Evolutionary conservation across 2,797 vertebrate genomes (phyloP).

Genomic region (Hephaestus fuliginosus): DNA sequence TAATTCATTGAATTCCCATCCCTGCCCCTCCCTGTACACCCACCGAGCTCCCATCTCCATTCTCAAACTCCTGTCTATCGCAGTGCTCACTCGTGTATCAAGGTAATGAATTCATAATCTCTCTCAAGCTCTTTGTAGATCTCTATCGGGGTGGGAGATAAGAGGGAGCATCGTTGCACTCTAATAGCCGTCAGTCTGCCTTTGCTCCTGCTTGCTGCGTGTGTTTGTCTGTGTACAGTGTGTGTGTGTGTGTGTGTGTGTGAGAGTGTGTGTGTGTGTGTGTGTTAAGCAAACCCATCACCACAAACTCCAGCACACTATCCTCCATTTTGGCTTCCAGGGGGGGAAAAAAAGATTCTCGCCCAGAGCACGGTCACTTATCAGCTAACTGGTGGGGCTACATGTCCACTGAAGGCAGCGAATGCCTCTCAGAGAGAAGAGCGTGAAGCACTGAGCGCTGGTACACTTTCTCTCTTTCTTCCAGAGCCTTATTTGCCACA

Average conservation of each 20-base stretch:
- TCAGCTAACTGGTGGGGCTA: constrained; percentile 61
- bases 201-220: constrained; percentile 59
- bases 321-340: constrained; percentile 58
- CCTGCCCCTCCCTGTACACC: constrained; percentile 46
- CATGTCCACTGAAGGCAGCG: constrained; percentile 50
- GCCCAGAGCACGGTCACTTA: constrained; percentile 55
- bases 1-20: constrained; percentile 49
- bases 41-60: constrained; percentile 57
- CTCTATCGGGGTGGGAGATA: constrained; percentile 84
- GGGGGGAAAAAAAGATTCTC: constrained; percentile 12
- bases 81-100: constrained; percentile 79
- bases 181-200: constrained; percentile 83
- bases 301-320: constrained; percentile 23
- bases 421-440: constrained; percentile 55
- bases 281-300: constrained; percentile 47
- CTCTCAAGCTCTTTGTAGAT: constrained; percentile 85
- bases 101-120: constrained; percentile 88
- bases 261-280: not conserved
- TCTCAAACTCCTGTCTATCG: constrained; percentile 70
- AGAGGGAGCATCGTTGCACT: constrained; percentile 78
- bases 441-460: constrained; percentile 38
- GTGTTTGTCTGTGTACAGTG: constrained; percentile 32
- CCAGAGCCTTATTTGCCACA: constrained; percentile 29
- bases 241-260: constrained; percentile 21
- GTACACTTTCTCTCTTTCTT: constrained; percentile 53